Evolutionary conservation across 1,140 invertebrate genomes (phyloP).

Genomic region (Dinoponera quadriceps): DNA sequence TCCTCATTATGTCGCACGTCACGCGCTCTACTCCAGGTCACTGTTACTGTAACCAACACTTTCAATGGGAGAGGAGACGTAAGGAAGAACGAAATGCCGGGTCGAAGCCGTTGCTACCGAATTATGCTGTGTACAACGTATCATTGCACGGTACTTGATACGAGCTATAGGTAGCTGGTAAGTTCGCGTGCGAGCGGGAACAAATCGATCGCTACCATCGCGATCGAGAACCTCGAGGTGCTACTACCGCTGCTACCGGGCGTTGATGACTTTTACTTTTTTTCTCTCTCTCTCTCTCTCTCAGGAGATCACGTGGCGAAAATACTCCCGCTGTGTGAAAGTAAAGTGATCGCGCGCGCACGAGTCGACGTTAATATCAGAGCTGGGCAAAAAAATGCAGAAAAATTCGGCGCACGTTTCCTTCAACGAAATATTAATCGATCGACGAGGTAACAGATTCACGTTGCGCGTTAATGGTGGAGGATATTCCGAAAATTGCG

Average conservation of each 20-base stretch:
- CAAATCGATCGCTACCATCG: constrained; percentile 55
- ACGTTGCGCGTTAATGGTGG: too few species aligned
- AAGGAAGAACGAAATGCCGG: not conserved
- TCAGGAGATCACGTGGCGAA: constrained; percentile 42
- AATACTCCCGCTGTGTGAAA: constrained; percentile 33
- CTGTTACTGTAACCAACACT: not conserved
- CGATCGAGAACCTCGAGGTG: constrained; percentile 46
- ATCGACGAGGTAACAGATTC: too few species aligned
- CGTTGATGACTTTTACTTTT: constrained; percentile 59
- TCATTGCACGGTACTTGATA: constrained; percentile 55
- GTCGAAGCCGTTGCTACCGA: constrained; percentile 43
- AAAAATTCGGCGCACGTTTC: too few species aligned
- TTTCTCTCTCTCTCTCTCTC: not conserved
- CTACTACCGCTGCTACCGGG: constrained; percentile 48
- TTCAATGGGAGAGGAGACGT: not conserved
- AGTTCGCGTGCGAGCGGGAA: constrained; percentile 52
- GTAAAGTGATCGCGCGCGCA: constrained; percentile 4
- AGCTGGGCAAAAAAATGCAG: not conserved
- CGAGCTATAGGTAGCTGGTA: constrained; percentile 52
- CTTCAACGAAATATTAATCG: too few species aligned
- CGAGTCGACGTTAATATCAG: not conserved
- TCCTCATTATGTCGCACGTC: too few species aligned
- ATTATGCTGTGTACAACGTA: constrained; percentile 43
- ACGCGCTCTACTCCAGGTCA: not conserved
- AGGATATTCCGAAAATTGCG: too few species aligned